Evolutionary conservation across 2,797 vertebrate species (phyloP).

Genomic region (Notamacropus eugenii): DNA sequence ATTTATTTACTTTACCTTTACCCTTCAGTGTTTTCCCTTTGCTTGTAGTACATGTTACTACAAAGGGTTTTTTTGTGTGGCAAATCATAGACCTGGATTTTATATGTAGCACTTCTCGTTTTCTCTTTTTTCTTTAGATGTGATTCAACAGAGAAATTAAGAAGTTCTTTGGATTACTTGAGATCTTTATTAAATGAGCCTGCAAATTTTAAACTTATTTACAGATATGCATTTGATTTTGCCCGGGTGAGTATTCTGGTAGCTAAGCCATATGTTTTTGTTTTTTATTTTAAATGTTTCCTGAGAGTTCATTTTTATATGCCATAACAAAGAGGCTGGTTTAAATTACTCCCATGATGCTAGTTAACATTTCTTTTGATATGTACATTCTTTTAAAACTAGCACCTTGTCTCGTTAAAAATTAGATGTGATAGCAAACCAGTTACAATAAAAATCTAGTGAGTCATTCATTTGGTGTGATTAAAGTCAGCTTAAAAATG

Average conservation of each 20-base stretch:
- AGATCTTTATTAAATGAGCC: conserved; percentile 98
- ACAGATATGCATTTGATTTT: conserved; percentile 99
- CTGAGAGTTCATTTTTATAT: conserved; percentile 47
- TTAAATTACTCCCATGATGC: conserved; percentile 44
- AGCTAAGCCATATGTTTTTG: conserved; percentile 62
- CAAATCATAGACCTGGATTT: neutral
- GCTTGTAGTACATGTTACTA: conserved; percentile 50
- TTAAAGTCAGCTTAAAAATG: neutral
- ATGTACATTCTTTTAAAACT: neutral
- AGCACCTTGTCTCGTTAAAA: conserved; percentile 11
- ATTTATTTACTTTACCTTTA: neutral
- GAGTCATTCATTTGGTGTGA: neutral
- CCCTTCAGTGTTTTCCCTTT: conserved; percentile 34
- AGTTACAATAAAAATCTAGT: neutral
- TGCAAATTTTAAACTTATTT: conserved; percentile 99
- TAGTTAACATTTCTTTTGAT: conserved; percentile 41
- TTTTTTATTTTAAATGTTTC: conserved; percentile 3
- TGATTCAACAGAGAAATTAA: conserved; percentile 97
- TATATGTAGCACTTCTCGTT: conserved; percentile 9
- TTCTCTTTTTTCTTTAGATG: conserved; percentile 89
- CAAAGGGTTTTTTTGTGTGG: neutral
- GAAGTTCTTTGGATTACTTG: conserved; percentile 98
- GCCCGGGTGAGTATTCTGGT: conserved; percentile 93
- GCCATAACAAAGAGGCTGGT: conserved; percentile 33
- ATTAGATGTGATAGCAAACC: conserved; percentile 15